phyloP scores from a whole-genome alignment of 2,113 vertebrate genomes.

The Tragelaphus buxtoni region DNA sequence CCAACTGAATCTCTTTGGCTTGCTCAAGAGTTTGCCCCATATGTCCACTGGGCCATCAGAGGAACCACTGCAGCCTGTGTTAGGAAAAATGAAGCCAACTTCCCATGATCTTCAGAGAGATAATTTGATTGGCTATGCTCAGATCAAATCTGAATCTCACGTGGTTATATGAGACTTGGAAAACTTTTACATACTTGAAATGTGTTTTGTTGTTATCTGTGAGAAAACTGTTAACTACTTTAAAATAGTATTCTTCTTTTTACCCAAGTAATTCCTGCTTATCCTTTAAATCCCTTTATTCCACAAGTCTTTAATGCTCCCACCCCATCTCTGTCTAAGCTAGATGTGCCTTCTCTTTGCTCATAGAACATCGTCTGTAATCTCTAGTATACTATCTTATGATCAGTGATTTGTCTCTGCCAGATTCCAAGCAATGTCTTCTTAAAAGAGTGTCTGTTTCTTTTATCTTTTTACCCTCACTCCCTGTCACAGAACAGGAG shows the following conservation, averaged over 20 bases:
- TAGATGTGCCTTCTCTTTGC: background rate
- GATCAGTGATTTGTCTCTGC: background rate
- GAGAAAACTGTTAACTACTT: background rate
- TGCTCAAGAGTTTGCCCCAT: background rate
- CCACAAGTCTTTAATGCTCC: background rate
- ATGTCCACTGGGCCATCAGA: background rate
- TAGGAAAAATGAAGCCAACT: background rate
- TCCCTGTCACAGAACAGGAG: background rate
- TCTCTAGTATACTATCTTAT: background rate
- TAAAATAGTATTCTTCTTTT: background rate
- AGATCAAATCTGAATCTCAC: background rate
- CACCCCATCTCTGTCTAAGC: background rate
- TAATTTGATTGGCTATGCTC: background rate
- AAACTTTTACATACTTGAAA: background rate
- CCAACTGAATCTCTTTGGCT: background rate
- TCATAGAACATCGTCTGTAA: background rate
- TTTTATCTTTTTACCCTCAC: background rate
- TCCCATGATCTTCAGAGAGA: background rate
- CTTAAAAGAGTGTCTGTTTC: background rate
- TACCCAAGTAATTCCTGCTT: background rate
- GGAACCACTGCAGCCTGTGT: background rate
- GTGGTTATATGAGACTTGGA: background rate
- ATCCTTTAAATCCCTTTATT: slow-evolving; percentile 13
- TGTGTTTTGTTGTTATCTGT: slow-evolving; percentile 26
- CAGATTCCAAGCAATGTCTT: background rate